A percentile compares a stretch with the other conserved stretches of the same genome.
Conservation (phyloP, 2,888 invertebrate genomes). For the Drosophila quinaria region DNA sequence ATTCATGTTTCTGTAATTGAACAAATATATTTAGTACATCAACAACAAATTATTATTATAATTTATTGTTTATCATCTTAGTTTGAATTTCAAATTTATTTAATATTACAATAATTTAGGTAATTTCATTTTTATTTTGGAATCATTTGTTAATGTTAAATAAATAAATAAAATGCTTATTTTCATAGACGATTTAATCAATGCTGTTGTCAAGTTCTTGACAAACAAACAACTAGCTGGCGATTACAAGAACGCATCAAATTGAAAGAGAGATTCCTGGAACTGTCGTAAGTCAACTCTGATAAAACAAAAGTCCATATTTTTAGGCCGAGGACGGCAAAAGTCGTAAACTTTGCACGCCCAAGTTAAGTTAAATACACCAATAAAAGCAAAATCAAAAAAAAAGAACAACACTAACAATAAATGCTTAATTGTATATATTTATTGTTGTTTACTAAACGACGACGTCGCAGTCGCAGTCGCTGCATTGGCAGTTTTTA, state of each 20-base stretch:
- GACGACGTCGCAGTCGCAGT: conserved; percentile 14
- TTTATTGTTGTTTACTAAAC: conserved; percentile 52
- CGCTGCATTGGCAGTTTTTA: conserved; percentile 59
- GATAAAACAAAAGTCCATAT: conserved; percentile 18
- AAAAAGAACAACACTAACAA: conserved; percentile 52
- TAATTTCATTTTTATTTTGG: too few species aligned
- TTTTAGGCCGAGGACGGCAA: conserved; percentile 35
- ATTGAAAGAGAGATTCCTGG: conserved; percentile 9
- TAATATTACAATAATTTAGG: too few species aligned
- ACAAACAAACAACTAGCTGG: conserved; percentile 4
- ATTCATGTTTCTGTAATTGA: not conserved
- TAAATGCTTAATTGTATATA: conserved; percentile 62
- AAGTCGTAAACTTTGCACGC: conserved; percentile 41
- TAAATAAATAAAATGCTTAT: not conserved
- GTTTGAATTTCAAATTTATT: too few species aligned
- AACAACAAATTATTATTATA: too few species aligned
- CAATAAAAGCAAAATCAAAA: conserved; percentile 35
- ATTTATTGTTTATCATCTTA: too few species aligned
- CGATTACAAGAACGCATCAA: conserved; percentile 10
- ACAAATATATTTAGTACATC: not conserved
- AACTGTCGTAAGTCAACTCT: conserved; percentile 5
- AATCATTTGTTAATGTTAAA: too few species aligned
- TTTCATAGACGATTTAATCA: conserved; percentile 4
- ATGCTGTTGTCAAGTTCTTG: conserved; percentile 4
- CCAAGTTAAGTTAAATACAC: conserved; percentile 31